Base-by-base conservation (phyloP, 2,797 vertebrate species). In the Pampus argenteus region DNA sequence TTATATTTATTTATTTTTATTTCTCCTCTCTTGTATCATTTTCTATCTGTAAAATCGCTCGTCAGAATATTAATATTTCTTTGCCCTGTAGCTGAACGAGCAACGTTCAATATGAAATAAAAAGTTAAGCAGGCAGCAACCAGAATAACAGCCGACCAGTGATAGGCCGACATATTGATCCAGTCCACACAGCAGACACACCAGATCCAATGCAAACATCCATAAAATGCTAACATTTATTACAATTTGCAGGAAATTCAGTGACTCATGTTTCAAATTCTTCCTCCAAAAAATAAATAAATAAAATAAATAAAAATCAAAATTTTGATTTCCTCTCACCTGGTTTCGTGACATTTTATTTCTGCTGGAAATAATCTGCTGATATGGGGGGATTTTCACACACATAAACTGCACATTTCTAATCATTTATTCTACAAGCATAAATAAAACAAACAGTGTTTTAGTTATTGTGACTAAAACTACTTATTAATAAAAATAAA, bases 91-190 rank as follows among this genome's bases (percentile, higher is more conserved):
- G 23, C 9, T 50, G 22, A 65, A 58, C 8, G 6, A 61, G 42
- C 50, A 1, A 31, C 14, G 17, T 4, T 50, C 40, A 55, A 59
- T 47, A 45, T 0, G 13, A 6, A 36, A 38, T 7, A 6, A 18
- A 60, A 45, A 6, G n/a, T n/a, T 4, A 29, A 40, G 6, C 71
- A 45, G 38, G 17, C 63, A 54, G 26, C 25, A 49, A 15, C 36
- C 20, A 66, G 15, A 29, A 20, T 5, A 59, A 3, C 11, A 50
- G 40, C 20, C 25, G n/a, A 44, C 26, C 22, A 28, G 0, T 63
- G 13, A 75, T 5, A 50, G 38, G 60, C 52, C 63, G 69, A 70
- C 29, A 29, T 47, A 57, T 49, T 17, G 67, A 66, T 23, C 22
- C 0, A 14, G 29, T 42, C 26, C 34, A 36, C 26, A 14, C 22